These are phyloP conservation scores for Perca fluviatilis DNA, from an alignment of 2,113 vertebrate species.

Conservation along the genomic window DNA sequence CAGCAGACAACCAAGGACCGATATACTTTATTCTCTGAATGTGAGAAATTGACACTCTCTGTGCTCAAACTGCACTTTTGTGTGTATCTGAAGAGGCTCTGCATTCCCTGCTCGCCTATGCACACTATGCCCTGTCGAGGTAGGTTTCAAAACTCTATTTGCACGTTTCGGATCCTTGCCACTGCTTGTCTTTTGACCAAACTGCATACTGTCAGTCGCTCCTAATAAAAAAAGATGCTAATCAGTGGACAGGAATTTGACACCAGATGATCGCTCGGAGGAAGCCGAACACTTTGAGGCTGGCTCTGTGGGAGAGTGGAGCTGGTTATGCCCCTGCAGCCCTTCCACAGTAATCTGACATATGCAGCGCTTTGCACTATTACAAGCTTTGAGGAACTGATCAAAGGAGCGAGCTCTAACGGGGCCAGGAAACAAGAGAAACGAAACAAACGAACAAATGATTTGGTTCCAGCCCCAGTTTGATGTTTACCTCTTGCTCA, in stretches of 20 bases:
- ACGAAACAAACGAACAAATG: conserved; percentile 69
- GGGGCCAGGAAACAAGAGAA: conserved; percentile 67
- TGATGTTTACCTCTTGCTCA: conserved; percentile 63
- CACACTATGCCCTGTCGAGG: neutral
- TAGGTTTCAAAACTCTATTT: conserved; percentile 14
- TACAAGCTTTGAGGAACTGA: conserved; percentile 70
- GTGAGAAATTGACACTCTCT: conserved; percentile 1
- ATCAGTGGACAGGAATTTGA: conserved; percentile 54
- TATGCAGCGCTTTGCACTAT: conserved; percentile 68
- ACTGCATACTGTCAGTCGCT: neutral
- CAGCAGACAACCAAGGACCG: neutral
- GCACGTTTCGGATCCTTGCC: neutral
- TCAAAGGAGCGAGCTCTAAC: conserved; percentile 66
- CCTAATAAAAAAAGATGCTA: conserved; percentile 62
- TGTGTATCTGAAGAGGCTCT: conserved; percentile 16
- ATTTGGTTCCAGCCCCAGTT: conserved; percentile 61
- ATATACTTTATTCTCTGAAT: neutral
- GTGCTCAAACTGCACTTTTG: neutral
- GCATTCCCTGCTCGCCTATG: neutral
- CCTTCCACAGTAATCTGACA: conserved; percentile 70
- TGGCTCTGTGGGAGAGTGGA: conserved; percentile 58
- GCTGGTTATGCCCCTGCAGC: conserved; percentile 62
- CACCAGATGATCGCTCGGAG: conserved; percentile 47
- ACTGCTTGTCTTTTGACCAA: conserved; percentile 28
- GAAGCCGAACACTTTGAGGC: conserved; percentile 53